Evolutionary conservation across 2,113 vertebrate species (phyloP).

Genomic region (Callopanchax toddi): DNA sequence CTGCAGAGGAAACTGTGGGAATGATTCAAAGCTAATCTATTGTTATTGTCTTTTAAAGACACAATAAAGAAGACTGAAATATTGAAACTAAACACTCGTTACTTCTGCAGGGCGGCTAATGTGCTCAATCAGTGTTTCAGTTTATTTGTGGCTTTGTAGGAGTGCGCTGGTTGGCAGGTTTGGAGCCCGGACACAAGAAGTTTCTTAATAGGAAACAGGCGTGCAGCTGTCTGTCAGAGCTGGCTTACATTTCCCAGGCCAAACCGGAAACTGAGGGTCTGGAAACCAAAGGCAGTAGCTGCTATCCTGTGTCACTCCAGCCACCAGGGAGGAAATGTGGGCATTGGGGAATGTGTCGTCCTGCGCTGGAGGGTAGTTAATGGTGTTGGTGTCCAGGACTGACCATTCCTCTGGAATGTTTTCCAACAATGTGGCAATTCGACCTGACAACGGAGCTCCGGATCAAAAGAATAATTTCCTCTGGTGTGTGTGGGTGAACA

Average conservation of each 20-base stretch:
- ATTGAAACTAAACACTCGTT: constrained; percentile 8
- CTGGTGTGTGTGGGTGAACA: constrained; percentile 34
- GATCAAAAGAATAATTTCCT: constrained; percentile 67
- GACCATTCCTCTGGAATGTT: constrained; percentile 68
- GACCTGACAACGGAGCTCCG: constrained; percentile 47
- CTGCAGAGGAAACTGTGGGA: constrained; percentile 19
- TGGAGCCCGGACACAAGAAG: constrained; percentile 34
- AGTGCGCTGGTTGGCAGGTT: constrained; percentile 60
- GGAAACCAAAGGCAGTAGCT: constrained; percentile 66
- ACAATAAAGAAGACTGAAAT: constrained; percentile 8
- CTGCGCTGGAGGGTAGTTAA: constrained; percentile 69
- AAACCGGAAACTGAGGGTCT: constrained; percentile 65
- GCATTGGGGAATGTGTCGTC: constrained; percentile 66
- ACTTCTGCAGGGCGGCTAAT: constrained; percentile 13
- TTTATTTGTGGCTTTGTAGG: constrained; percentile 31
- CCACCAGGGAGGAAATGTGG: constrained; percentile 71
- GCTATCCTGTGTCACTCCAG: constrained; percentile 70
- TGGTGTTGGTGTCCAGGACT: constrained; percentile 60
- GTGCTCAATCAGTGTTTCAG: constrained; percentile 31
- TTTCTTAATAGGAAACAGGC: constrained; percentile 73
- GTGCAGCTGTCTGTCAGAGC: constrained; percentile 64
- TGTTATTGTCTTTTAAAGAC: constrained; percentile 23
- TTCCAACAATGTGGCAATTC: constrained; percentile 26
- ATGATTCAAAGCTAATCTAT: constrained; percentile 10
- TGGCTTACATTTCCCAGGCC: constrained; percentile 74